Evolutionary conservation across 2,797 vertebrate species (phyloP), one percentile per base, ranked within the genome.

Genomic region (Microcaecilia unicolor): DNA sequence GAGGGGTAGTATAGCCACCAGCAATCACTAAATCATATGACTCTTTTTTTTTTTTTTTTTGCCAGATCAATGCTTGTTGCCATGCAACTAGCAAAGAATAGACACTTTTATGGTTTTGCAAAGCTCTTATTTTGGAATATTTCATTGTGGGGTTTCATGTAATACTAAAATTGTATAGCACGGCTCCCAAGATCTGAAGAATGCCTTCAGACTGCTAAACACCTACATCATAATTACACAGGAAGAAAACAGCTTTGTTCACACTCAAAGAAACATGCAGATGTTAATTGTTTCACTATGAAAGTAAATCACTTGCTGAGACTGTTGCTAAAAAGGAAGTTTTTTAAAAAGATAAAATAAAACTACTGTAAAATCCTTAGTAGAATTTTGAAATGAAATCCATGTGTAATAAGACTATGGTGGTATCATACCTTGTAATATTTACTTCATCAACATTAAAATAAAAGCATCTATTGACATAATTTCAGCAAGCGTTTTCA

Each of bases 31-130:
- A 71, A 72, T 84, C 77, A 81, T 63, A 67, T 73, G 71, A 74
- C 61, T 67, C 67, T 70, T n/a, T n/a, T n/a, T 74, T 70, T 74
- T n/a, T n/a, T n/a, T n/a, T n/a, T n/a, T 43, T 58, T 39, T 38
- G 44, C 64, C 48, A 46, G 74, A 81, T 80, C 78, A 78, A 78
- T 83, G 70, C 65, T 55, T 57, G 80, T 83, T 83, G 80, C 81
- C 59, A 80, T 64, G 81, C 77, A 81, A 81, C 76, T 68, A 55
- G 67, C 51, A 41, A 48, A 70, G 55, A 58, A 41, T 40, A 41
- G 62, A 48, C 55, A 64, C 45, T 1, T 38, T 64, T 74, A 64
- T 61, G 54, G 67, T 73, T 72, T 72, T 37, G 67, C 69, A 70
- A 67, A 67, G 58, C 56, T 70, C 47, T 60, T 59, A 56, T 57